These are phyloP conservation scores for Ceratina australensis DNA, from an alignment of 1,140 invertebrate genomes.

Conservation along the genomic window DNA sequence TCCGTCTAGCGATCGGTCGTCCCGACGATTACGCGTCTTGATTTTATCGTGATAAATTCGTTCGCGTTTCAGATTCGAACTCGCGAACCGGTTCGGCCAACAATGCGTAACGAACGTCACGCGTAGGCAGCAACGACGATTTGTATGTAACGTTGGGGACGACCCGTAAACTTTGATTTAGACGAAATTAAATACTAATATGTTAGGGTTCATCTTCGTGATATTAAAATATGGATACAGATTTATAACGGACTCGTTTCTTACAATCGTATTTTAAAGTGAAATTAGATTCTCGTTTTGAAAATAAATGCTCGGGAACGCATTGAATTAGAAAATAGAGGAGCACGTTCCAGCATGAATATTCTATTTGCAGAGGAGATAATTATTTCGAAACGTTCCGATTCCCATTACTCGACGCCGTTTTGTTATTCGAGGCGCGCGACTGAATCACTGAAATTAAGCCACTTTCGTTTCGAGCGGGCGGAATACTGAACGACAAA, in stretches of 20 bases:
- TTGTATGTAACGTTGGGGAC: conserved; percentile 10
- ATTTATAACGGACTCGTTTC: too few relatives aligned
- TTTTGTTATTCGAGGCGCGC: conserved; percentile 20
- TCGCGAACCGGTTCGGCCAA: conserved; percentile 24
- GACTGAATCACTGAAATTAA: conserved; percentile 37
- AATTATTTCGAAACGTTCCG: conserved; percentile 10
- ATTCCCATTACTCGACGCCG: conserved; percentile 13
- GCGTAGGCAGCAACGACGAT: neutral
- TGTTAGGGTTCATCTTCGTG: too few relatives aligned
- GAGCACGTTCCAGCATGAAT: too few relatives aligned
- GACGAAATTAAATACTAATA: neutral
- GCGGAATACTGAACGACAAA: conserved; percentile 26
- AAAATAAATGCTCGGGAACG: too few relatives aligned
- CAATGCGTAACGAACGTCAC: conserved; percentile 1
- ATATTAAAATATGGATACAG: too few relatives aligned
- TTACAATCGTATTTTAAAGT: too few relatives aligned
- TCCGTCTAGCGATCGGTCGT: neutral
- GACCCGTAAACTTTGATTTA: neutral
- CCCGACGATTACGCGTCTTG: conserved; percentile 31
- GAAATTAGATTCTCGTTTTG: too few relatives aligned
- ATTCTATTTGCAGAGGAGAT: neutral
- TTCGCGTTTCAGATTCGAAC: conserved; percentile 22
- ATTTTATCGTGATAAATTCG: conserved; percentile 44
- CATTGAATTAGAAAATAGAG: too few relatives aligned
- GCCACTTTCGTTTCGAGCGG: conserved; percentile 33